phyloP scores from a whole-genome alignment of 2,888 invertebrate genomes.

The Habrosyne pyritoides region DNA sequence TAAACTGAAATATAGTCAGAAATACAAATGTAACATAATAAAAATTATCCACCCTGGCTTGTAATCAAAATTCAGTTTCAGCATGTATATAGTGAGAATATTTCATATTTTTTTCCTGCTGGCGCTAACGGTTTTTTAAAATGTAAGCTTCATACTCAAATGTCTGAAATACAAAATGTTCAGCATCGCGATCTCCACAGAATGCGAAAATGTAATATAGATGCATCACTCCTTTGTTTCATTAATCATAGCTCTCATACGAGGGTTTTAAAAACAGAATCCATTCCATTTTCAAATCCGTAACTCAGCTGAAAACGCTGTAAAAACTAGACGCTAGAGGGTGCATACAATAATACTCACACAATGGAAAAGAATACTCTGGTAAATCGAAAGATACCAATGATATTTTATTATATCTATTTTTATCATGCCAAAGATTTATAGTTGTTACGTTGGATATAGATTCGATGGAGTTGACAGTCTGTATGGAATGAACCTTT shows the following conservation, averaged over 20 bases:
- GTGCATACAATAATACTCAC: constrained; percentile 71
- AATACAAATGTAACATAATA: too few species aligned
- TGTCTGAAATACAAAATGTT: not conserved
- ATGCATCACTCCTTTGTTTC: constrained; percentile 2
- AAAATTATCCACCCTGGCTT: too few species aligned
- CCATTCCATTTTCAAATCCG: constrained; percentile 23
- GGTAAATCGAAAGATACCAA: constrained; percentile 62
- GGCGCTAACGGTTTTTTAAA: not conserved
- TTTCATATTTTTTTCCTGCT: too few species aligned
- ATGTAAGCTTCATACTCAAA: not conserved
- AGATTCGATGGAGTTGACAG: not conserved
- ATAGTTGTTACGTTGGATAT: constrained; percentile 27
- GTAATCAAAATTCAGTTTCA: too few species aligned
- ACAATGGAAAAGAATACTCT: constrained; percentile 62
- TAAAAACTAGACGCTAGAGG: constrained; percentile 42
- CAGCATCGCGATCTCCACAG: not conserved
- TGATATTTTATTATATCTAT: constrained; percentile 62
- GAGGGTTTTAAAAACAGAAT: constrained; percentile 14
- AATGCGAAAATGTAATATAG: not conserved
- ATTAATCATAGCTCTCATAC: constrained; percentile 9
- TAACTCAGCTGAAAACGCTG: constrained; percentile 34
- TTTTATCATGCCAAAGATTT: constrained; percentile 44
- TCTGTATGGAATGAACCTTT: not conserved
- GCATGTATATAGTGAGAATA: too few species aligned
- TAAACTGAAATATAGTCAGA: too few species aligned